Conservation (phyloP, 1,140 invertebrate species). For the Goniozus legneri region DNA sequence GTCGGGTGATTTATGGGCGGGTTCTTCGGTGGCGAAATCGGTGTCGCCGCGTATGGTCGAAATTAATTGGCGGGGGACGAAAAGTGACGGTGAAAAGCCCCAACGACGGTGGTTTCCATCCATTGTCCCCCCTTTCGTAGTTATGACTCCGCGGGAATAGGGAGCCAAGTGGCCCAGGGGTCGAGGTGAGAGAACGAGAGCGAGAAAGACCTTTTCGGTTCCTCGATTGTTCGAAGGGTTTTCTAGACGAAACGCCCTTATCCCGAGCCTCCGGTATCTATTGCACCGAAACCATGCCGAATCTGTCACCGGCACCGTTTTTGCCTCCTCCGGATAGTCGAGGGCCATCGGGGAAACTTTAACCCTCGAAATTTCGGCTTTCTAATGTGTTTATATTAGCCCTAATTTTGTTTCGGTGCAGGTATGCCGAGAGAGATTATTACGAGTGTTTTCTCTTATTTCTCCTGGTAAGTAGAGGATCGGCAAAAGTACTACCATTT, state of each 20-base stretch:
- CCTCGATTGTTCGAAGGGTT: constrained; percentile 31
- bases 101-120: constrained; percentile 23
- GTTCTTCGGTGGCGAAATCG: constrained; percentile 27
- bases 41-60: constrained; percentile 24
- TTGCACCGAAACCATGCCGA: too few relatives aligned
- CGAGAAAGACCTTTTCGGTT: constrained; percentile 33
- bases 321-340: too few relatives aligned
- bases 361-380: too few relatives aligned
- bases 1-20: constrained; percentile 15
- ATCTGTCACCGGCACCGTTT: too few relatives aligned
- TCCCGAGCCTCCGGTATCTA: too few relatives aligned
- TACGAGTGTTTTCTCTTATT: too few relatives aligned
- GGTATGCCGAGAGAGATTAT: too few relatives aligned
- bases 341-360: too few relatives aligned
- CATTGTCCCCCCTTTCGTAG: constrained; percentile 37
- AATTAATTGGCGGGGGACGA: constrained; percentile 41
- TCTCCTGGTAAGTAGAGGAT: too few relatives aligned
- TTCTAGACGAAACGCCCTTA: constrained; percentile 27
- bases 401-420: too few relatives aligned
- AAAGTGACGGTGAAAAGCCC: constrained; percentile 39
- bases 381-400: too few relatives aligned
- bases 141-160: constrained; percentile 34
- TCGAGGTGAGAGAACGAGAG: constrained; percentile 30
- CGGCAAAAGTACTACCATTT: too few relatives aligned
- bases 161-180: constrained; percentile 15